phyloP scores from a whole-genome alignment of 2,113 vertebrate species.

The Tretioscincus oriximinensis region DNA sequence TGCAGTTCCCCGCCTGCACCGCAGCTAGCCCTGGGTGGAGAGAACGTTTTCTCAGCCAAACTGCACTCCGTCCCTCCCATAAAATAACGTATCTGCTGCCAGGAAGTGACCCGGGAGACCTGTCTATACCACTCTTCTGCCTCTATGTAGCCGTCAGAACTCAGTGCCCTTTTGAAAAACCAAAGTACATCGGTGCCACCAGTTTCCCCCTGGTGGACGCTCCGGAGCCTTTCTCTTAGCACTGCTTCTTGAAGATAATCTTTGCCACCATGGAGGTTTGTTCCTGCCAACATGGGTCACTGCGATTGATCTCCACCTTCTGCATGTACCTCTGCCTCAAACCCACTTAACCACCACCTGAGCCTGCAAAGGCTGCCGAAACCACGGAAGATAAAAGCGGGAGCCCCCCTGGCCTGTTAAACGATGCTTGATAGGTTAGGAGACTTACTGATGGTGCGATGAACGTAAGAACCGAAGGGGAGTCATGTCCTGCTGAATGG shows the following conservation, averaged over 20 bases:
- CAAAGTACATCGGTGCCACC: background rate
- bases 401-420: too few relatives aligned
- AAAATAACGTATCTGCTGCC: too few relatives aligned
- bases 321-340: background rate
- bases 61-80: too few relatives aligned
- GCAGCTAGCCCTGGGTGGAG: too few relatives aligned
- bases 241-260: background rate
- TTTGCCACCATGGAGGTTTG: background rate
- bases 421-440: too few relatives aligned
- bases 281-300: background rate
- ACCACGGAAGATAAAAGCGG: background rate
- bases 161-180: background rate
- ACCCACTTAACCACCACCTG: background rate
- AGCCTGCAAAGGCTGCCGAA: background rate
- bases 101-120: too few relatives aligned
- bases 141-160: too few relatives aligned
- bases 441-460: background rate
- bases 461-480: background rate
- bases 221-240: too few relatives aligned
- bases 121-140: background rate
- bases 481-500: background rate
- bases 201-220: background rate
- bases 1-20: too few relatives aligned
- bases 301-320: background rate
- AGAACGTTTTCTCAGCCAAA: too few relatives aligned